A percentile compares a stretch with the other conserved stretches of the same genome.
Evolutionary conservation across 2,888 invertebrate species (phyloP).

Genomic region (Leucoptera coffeella): DNA sequence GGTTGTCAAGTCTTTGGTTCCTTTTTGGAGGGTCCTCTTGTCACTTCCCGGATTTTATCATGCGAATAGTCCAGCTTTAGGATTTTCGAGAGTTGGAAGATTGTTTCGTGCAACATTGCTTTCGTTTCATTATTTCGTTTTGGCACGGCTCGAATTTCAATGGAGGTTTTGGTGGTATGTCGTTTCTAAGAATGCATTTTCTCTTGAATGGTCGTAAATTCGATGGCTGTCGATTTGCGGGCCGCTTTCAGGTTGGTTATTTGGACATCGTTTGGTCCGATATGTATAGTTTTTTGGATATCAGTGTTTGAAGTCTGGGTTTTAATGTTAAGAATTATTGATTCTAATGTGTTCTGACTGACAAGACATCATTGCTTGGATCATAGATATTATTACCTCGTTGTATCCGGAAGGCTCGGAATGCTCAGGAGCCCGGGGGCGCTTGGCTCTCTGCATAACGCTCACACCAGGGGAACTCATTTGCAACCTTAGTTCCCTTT

Average conservation of each 20-base stretch:
- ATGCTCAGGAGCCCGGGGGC: neutral
- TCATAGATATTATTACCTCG: neutral
- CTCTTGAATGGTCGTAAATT: neutral
- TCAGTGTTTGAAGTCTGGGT: neutral
- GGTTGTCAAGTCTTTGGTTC: slow-evolving; percentile 1
- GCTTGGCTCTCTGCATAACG: slow-evolving; percentile 1
- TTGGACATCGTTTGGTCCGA: neutral
- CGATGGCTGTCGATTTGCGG: neutral
- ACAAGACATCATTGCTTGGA: neutral
- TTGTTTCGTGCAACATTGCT: neutral
- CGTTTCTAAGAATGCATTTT: neutral
- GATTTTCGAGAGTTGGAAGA: neutral
- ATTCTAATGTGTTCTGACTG: neutral
- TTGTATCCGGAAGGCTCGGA: neutral
- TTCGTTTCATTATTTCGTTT: slow-evolving; percentile 1
- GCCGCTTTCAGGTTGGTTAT: neutral
- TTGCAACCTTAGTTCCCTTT: neutral
- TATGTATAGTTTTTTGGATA: neutral
- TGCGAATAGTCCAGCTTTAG: neutral
- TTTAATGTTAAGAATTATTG: neutral
- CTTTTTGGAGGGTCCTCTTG: slow-evolving; percentile 1
- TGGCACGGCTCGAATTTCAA: slow-evolving; percentile 1
- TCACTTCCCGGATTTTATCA: slow-evolving; percentile 1
- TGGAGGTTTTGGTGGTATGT: neutral
- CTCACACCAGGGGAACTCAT: neutral